Percentiles rank a stretch among this genome's conserved stretches.
Conservation (phyloP, 2,888 invertebrate genomes). For the Napeogenes inachia region DNA sequence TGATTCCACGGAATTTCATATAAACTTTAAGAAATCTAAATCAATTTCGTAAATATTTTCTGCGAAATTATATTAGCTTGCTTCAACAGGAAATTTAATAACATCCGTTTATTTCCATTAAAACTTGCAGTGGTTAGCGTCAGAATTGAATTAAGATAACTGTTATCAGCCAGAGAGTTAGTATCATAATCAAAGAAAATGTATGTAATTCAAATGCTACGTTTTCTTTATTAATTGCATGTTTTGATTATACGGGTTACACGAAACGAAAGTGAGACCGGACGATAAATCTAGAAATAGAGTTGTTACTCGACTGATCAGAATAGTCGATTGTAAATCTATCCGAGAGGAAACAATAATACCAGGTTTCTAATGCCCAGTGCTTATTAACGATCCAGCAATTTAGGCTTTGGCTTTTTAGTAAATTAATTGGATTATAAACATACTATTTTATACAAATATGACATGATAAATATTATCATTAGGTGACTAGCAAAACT, state of each 20-base stretch:
- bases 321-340: slow-evolving; percentile 38
- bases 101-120: too few relatives aligned
- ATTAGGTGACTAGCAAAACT: too few relatives aligned
- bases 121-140: too few relatives aligned
- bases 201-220: slow-evolving; percentile 1
- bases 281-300: slow-evolving; percentile 37
- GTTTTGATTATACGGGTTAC: slow-evolving; percentile 17
- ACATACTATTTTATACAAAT: too few relatives aligned
- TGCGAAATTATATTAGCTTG: too few relatives aligned
- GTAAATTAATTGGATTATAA: not conserved
- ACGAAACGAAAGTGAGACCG: slow-evolving; percentile 37
- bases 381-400: not conserved
- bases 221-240: slow-evolving; percentile 19
- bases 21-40: too few relatives aligned
- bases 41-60: too few relatives aligned
- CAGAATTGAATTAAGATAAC: too few relatives aligned
- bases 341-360: slow-evolving; percentile 36
- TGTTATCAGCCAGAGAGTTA: too few relatives aligned
- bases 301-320: slow-evolving; percentile 36
- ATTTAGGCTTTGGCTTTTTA: not conserved
- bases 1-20: too few relatives aligned
- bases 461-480: not conserved
- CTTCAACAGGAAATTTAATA: too few relatives aligned
- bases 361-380: slow-evolving; percentile 31
- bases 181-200: slow-evolving; percentile 5